Evolutionary conservation across 1,140 invertebrate genomes (phyloP), one percentile per base, ranked within the genome.

Genomic region (Apocrypta bakeri): DNA sequence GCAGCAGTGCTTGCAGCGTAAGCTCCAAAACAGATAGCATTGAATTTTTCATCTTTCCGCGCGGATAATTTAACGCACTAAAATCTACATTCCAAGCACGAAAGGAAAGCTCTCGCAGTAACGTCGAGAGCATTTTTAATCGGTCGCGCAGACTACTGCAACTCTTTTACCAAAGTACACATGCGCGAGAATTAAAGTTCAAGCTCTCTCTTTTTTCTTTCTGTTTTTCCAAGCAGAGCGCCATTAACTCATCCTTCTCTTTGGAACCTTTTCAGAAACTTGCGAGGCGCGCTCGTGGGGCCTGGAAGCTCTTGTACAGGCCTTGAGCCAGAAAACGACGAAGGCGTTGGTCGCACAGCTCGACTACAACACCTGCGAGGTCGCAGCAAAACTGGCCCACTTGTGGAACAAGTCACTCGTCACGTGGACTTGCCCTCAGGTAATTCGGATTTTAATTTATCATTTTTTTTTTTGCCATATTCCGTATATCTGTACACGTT

Each of bases 391-490:
- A 83, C 88, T 93, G 72, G 91, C 92, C 31, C 88, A 90, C 82
- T 88, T 92, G 63, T 92, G 92, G 91, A 91, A 91, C 56, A 92
- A 92, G 81, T 90, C 90, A 11, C 86, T 93, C 21, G 85, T 93
- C 78, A 92, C 92, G 24, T 93, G 92, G 92, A 92, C 90, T 63
- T 93, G 92, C 83, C 92, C 91, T 81, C 87, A 92, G 87, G 92
- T 92, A 82, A 90, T 72, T n/a, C n/a, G n/a, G n/a, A n/a, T n/a
- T n/a, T n/a, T n/a, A n/a, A n/a, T n/a, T n/a, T n/a, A n/a, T n/a
- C n/a, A n/a, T n/a, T n/a, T n/a, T n/a, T n/a, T n/a, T n/a, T n/a
- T n/a, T n/a, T n/a, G n/a, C n/a, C n/a, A n/a, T n/a, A n/a, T n/a
- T n/a, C n/a, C n/a, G n/a, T n/a, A n/a, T n/a, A n/a, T n/a, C n/a